These are phyloP conservation scores for Galaxea fascicularis DNA, from an alignment of 92 coral and sea anemone species.

Conservation along the genomic window DNA sequence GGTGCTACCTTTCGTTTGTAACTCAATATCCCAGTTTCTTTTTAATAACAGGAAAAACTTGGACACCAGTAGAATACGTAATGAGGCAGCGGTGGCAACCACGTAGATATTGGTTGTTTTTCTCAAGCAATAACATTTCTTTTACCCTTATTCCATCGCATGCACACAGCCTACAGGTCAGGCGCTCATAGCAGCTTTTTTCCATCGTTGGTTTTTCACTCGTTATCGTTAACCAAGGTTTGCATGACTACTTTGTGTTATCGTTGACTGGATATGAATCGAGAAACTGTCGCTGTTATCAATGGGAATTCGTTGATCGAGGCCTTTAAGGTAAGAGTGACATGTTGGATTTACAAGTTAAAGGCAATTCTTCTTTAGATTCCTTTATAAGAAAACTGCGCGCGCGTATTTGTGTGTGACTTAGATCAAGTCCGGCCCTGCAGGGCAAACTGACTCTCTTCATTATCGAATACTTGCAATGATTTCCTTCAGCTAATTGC, in stretches of 20 bases:
- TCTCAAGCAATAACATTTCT: neutral
- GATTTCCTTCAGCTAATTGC: neutral
- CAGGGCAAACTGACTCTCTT: neutral
- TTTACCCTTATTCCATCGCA: neutral
- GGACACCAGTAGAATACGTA: slow-evolving; percentile 31
- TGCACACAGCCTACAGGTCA: neutral
- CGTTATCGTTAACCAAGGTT: neutral
- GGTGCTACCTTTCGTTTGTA: neutral
- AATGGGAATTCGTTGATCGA: slow-evolving; percentile 8
- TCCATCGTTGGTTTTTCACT: neutral
- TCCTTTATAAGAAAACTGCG: too few species aligned
- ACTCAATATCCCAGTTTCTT: slow-evolving; percentile 24
- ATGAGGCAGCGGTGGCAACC: slow-evolving; percentile 18
- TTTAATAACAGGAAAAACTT: slow-evolving; percentile 2
- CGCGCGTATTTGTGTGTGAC: too few species aligned
- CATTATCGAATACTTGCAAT: neutral
- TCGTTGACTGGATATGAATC: neutral
- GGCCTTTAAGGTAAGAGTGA: slow-evolving; percentile 24
- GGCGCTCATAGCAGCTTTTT: neutral
- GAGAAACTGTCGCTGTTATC: neutral
- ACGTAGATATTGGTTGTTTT: slow-evolving; percentile 27
- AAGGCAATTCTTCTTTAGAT: too few species aligned
- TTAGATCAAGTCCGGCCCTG: too few species aligned
- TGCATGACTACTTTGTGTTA: neutral
- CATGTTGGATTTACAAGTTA: neutral